phyloP scores from a whole-genome alignment of 2,888 invertebrate genomes.

The Patella depressa region DNA sequence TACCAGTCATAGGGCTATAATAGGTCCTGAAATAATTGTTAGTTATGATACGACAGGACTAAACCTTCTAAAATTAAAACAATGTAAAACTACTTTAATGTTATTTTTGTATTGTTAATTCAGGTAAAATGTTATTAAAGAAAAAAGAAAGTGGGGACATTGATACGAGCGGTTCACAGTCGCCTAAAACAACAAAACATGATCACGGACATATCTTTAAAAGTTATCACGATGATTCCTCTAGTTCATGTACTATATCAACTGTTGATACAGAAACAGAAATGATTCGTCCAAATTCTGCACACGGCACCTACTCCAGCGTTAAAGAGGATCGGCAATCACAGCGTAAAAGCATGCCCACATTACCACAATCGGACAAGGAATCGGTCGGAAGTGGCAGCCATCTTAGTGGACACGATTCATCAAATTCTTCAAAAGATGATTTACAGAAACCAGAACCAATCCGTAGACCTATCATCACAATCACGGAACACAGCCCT shows the following conservation, averaged over 20 bases:
- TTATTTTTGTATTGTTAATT: neutral
- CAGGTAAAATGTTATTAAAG: constrained; percentile 35
- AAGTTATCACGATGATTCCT: constrained; percentile 36
- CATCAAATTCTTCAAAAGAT: constrained; percentile 53
- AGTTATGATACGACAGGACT: too few relatives aligned
- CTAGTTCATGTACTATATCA: constrained; percentile 39
- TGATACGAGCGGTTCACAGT: constrained; percentile 32
- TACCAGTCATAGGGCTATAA: too few relatives aligned
- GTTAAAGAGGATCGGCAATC: constrained; percentile 23
- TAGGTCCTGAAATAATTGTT: too few relatives aligned
- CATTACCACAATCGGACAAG: constrained; percentile 74
- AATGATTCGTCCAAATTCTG: constrained; percentile 43
- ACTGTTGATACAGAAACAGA: constrained; percentile 37
- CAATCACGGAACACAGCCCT: constrained; percentile 96
- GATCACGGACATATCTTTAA: constrained; percentile 10
- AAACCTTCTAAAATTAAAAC: too few relatives aligned
- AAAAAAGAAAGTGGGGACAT: constrained; percentile 38
- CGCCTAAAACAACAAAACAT: constrained; percentile 24
- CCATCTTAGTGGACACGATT: constrained; percentile 57
- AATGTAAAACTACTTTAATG: too few relatives aligned
- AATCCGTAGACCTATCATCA: constrained; percentile 84
- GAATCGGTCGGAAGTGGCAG: constrained; percentile 54
- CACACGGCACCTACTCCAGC: constrained; percentile 33
- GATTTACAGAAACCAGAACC: constrained; percentile 38
- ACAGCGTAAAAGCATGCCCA: constrained; percentile 91